phyloP scores from a whole-genome alignment of 1,140 invertebrate genomes.

The Polypedilum pembai region DNA sequence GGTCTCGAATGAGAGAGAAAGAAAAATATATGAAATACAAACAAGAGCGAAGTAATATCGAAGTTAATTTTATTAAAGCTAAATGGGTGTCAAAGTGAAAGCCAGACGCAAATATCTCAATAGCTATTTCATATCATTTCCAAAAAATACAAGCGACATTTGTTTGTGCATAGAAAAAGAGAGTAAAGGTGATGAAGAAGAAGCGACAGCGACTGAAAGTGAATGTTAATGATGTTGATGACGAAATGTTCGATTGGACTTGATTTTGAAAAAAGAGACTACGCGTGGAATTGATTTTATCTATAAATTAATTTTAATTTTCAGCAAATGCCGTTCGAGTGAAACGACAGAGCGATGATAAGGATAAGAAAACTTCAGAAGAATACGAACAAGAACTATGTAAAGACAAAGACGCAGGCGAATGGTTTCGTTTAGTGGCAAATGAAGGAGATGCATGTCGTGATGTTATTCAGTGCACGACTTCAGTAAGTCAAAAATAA shows the following conservation, averaged over 20 bases:
- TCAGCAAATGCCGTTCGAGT: slow-evolving; percentile 49
- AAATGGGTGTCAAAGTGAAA: slow-evolving; percentile 17
- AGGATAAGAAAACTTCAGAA: slow-evolving; percentile 66
- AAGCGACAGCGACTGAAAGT: background rate
- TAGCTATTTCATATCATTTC: background rate
- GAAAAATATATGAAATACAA: background rate
- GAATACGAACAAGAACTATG: slow-evolving; percentile 82
- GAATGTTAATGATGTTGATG: background rate
- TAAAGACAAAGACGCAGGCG: slow-evolving; percentile 90
- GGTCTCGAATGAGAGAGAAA: background rate
- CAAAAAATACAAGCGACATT: background rate
- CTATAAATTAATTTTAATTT: slow-evolving; percentile 31
- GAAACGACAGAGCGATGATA: slow-evolving; percentile 50
- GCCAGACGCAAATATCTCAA: background rate
- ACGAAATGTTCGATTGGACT: background rate
- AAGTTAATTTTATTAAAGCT: background rate
- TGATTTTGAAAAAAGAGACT: background rate
- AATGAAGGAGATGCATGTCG: slow-evolving; percentile 88
- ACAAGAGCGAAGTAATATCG: background rate
- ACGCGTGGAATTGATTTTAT: background rate
- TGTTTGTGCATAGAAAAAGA: background rate
- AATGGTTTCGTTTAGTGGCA: slow-evolving; percentile 85
- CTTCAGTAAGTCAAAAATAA: slow-evolving; percentile 58
- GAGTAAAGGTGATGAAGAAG: background rate
- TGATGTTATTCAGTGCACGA: slow-evolving; percentile 92